These are phyloP conservation scores for Gracilinanus agilis DNA, from an alignment of 2,113 vertebrate species.

Conservation along the genomic window DNA sequence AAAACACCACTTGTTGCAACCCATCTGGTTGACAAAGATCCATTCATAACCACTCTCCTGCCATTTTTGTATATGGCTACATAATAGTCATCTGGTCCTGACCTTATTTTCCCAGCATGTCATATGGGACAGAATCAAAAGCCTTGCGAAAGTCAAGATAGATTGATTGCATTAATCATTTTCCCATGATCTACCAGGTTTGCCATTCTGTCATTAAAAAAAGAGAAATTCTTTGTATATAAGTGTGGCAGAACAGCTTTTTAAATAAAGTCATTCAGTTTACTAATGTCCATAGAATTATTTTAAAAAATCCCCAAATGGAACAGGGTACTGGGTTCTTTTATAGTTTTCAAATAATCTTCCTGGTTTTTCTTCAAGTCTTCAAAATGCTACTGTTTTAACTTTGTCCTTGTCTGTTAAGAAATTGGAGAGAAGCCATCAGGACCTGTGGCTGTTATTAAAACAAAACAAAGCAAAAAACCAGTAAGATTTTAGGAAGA, in stretches of 20 bases:
- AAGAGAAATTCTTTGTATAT: background rate
- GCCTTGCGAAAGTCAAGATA: conserved; percentile 23
- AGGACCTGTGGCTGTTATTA: background rate
- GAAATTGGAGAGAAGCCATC: conserved; percentile 36
- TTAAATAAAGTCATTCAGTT: background rate
- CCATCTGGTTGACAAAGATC: background rate
- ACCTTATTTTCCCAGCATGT: conserved; percentile 39
- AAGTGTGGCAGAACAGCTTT: background rate
- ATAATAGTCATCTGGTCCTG: conserved; percentile 19
- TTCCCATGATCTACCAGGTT: conserved; percentile 24
- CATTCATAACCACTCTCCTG: conserved; percentile 22
- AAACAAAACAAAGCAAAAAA: background rate
- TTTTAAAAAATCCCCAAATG: background rate
- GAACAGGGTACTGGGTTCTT: conserved; percentile 13
- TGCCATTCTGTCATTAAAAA: conserved; percentile 32
- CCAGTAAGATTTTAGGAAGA: background rate
- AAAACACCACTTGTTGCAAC: conserved; percentile 25
- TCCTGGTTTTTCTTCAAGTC: conserved; percentile 25
- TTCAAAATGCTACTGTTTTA: background rate
- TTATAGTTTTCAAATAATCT: conserved; percentile 12
- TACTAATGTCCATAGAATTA: conserved; percentile 15
- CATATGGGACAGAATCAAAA: conserved; percentile 54
- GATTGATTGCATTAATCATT: conserved; percentile 47
- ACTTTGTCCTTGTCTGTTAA: conserved; percentile 17
- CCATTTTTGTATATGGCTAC: conserved; percentile 10